Conservation (phyloP, 2,797 vertebrate genomes). For the Psittacula echo region DNA sequence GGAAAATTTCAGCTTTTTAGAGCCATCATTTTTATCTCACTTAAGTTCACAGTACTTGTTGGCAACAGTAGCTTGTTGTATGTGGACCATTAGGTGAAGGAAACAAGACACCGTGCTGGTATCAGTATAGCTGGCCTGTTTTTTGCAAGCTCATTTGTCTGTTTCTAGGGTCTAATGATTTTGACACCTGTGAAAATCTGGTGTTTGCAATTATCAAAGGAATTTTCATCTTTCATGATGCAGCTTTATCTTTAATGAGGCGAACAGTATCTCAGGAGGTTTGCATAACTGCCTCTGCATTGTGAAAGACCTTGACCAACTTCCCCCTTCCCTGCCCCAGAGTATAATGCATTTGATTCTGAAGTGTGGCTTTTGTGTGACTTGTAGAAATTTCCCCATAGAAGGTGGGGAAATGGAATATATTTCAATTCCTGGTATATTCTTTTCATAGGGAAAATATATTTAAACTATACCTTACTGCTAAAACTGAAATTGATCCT, state of each 20-base stretch:
- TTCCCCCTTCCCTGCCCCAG: rapidly evolving
- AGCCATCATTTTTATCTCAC: not conserved
- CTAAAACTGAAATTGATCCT: not conserved
- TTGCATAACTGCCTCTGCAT: not conserved
- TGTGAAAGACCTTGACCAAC: not conserved
- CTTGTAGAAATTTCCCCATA: not conserved
- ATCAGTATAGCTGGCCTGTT: rapidly evolving
- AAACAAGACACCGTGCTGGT: not conserved
- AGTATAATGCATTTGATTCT: not conserved
- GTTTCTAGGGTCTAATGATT: not conserved
- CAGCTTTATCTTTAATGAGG: not conserved
- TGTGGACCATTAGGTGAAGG: not conserved
- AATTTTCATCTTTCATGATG: not conserved
- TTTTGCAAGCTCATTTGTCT: not conserved
- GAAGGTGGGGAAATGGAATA: not conserved
- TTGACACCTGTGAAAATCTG: not conserved
- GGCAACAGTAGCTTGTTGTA: not conserved
- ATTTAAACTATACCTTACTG: not conserved
- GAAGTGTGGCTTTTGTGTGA: not conserved
- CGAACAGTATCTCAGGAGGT: not conserved
- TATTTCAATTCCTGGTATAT: not conserved
- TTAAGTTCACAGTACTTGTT: not conserved
- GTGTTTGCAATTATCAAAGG: not conserved
- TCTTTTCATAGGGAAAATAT: not conserved
- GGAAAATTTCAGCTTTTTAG: not conserved